A percentile compares a stretch with the other conserved stretches of the same genome.
Conservation (phyloP, 2,888 invertebrate genomes). For the Pollenia griseotomentosa region DNA sequence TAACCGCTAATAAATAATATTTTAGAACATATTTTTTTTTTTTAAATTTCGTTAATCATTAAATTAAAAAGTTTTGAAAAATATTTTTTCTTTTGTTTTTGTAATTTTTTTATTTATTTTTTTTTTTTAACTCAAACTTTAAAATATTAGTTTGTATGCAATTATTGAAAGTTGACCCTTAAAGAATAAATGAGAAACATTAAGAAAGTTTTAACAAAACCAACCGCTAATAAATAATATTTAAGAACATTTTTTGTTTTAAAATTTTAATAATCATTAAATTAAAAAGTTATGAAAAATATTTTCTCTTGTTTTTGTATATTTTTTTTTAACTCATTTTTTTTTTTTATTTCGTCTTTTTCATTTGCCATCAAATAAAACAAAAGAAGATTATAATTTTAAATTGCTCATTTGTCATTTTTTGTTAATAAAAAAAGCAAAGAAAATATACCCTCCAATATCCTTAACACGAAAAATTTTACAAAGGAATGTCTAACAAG, state of each 20-base stretch:
- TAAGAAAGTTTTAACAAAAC: constrained; percentile 3
- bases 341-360: not conserved
- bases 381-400: constrained; percentile 58
- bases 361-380: not conserved
- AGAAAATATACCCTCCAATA: not conserved
- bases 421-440: constrained; percentile 42
- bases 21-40: not conserved
- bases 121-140: not conserved
- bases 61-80: constrained; percentile 36
- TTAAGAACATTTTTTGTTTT: not conserved
- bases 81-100: constrained; percentile 7
- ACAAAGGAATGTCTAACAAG: not conserved
- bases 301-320: constrained; percentile 1
- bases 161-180: too few relatives aligned
- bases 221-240: constrained; percentile 40
- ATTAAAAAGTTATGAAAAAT: constrained; percentile 39
- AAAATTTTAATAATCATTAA: constrained; percentile 16
- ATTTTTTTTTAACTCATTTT: not conserved
- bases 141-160: too few relatives aligned
- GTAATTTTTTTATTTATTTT: too few relatives aligned
- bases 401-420: constrained; percentile 65
- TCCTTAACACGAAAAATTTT: not conserved
- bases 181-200: not conserved
- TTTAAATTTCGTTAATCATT: constrained; percentile 20
- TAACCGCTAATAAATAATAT: constrained; percentile 39